A percentile compares a stretch with the other conserved stretches of the same genome.
Evolutionary conservation across 2,113 vertebrate species (phyloP).

Genomic region (Amblyopsis rosae): DNA sequence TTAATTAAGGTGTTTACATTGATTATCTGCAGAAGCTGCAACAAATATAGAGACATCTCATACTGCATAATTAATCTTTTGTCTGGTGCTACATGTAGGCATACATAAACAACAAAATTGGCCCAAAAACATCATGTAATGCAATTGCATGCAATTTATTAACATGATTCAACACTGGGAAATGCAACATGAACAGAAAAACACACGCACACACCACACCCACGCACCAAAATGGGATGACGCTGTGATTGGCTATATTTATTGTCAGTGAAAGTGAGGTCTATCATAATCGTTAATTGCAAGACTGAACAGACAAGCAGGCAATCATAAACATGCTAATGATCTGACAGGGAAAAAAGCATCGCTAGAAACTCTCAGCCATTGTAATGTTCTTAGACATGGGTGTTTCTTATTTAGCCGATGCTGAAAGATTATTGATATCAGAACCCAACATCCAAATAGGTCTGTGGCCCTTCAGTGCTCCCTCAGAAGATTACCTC

Average conservation of each 20-base stretch:
- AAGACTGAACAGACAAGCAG: slow-evolving; percentile 37
- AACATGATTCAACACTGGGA: slow-evolving; percentile 68
- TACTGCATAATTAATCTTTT: slow-evolving; percentile 38
- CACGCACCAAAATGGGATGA: too few species aligned
- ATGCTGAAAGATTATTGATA: too few species aligned
- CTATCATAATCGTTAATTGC: slow-evolving; percentile 15
- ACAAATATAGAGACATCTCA: not conserved
- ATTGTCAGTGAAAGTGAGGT: too few species aligned
- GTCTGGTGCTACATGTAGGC: slow-evolving; percentile 13
- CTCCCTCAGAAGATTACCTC: too few species aligned
- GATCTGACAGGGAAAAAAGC: slow-evolving; percentile 18
- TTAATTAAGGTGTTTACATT: slow-evolving; percentile 36
- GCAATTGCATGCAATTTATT: slow-evolving; percentile 59
- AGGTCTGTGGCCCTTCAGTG: too few species aligned
- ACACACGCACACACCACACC: not conserved
- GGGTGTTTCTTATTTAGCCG: not conserved
- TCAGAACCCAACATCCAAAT: too few species aligned
- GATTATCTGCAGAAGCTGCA: slow-evolving; percentile 5
- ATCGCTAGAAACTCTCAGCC: too few species aligned
- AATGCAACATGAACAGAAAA: slow-evolving; percentile 40
- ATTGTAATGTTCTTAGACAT: slow-evolving; percentile 9
- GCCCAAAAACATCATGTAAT: slow-evolving; percentile 28
- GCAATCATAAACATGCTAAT: slow-evolving; percentile 19
- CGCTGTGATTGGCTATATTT: slow-evolving; percentile 21
- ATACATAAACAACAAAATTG: slow-evolving; percentile 16